Evolutionary conservation across 2,113 vertebrate genomes (phyloP).

Genomic region (Malurus melanocephalus): DNA sequence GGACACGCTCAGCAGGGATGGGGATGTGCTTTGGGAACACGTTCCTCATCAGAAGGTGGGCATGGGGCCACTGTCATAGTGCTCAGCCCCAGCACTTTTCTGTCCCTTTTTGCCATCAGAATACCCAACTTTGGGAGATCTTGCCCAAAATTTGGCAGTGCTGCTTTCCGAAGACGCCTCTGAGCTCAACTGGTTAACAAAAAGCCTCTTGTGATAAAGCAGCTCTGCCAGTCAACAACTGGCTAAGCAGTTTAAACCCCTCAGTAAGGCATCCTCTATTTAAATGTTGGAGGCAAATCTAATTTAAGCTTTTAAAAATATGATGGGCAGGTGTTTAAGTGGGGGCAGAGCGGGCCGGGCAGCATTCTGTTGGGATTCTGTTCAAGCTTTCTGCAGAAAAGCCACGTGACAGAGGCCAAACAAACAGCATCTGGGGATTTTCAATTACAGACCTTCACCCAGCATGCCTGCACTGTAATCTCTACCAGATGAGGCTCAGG

Average conservation of each 20-base stretch:
- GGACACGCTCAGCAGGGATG: too few species aligned
- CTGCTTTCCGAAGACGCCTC: constrained; percentile 43
- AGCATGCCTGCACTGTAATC: constrained; percentile 88
- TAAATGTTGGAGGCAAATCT: constrained; percentile 76
- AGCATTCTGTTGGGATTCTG: constrained; percentile 68
- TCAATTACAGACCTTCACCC: constrained; percentile 82
- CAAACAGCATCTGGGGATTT: constrained; percentile 90
- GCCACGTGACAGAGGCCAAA: constrained; percentile 83
- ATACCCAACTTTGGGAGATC: not conserved
- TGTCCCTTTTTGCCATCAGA: accelerated
- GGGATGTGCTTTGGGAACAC: not conserved
- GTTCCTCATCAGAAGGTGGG: not conserved
- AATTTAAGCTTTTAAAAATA: constrained; percentile 80
- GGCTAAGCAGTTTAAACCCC: constrained; percentile 77
- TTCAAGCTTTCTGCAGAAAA: constrained; percentile 72
- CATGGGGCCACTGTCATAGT: accelerated
- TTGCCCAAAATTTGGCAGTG: not conserved
- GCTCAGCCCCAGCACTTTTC: not conserved
- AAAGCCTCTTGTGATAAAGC: constrained; percentile 73
- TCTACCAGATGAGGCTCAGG: constrained; percentile 87
- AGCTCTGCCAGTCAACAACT: constrained; percentile 73
- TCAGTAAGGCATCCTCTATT: constrained; percentile 73
- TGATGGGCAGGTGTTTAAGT: constrained; percentile 82
- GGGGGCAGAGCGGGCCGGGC: constrained; percentile 51
- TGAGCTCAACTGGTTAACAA: constrained; percentile 65